Evolutionary conservation across 2,113 vertebrate genomes (phyloP), one percentile per base, ranked within the genome.

Genomic region (Miniopterus natalensis): DNA sequence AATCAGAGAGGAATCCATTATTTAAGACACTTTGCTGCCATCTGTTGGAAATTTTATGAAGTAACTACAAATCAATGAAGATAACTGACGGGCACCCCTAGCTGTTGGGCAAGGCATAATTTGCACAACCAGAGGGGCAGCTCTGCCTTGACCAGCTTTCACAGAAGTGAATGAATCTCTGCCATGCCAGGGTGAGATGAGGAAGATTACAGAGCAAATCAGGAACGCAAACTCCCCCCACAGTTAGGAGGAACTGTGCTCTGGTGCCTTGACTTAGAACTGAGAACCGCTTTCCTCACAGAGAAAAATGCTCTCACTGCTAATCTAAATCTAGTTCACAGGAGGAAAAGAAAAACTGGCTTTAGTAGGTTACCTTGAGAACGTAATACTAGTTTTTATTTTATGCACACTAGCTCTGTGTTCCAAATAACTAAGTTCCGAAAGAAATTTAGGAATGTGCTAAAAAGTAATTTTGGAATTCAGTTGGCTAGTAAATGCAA

Each of bases 1-100:
- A 92, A 57, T 92, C 18, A 61, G n/a, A 81, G 78, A 31, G 27
- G 3, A 94, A 80, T 45, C 9, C 13, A 51, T 92, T 86, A 74
- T 21, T 89, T 78, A 71, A 92, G 88, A 88, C 27, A 90, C 73
- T 81, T 81, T 55, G 93, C 81, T 95, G 94, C 96, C 94, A 94
- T 71, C 96, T 97, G n/a, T 63, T 96, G 97, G 93, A 91, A 47
- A 84, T 63, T 68, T 90, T 14, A 42, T 36, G 23, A 95, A 96
- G 61, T 70, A 95, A 68, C 42, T 71, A 87, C 70, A 81, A 81
- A 94, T 49, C 77, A 79, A 85, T 4, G 8, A 66, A 51, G n/a
- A 75, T 55, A 65, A 42, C 65, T 75, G 20, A 66, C 77, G 75
- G 17, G 36, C 1, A 6, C 17, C 17, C 78, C 8, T 2, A n/a